Base-by-base conservation (phyloP, 1,140 invertebrate species). In the Drosophila arawakana region DNA sequence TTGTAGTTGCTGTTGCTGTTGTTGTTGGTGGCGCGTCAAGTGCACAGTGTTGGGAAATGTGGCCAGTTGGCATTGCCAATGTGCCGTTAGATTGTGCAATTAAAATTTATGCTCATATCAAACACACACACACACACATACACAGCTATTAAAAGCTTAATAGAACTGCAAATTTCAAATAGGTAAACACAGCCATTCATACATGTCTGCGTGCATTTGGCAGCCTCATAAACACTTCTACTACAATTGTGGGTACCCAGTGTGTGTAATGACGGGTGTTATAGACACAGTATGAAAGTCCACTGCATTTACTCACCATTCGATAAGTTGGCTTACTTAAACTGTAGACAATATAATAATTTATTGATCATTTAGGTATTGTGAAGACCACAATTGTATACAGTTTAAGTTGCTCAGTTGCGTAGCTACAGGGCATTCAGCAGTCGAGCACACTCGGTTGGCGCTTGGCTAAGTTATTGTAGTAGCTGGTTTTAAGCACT, bases 11-110 rank as follows among this genome's bases (percentile, higher is more conserved):
- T 47, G 13, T 39, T 63, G 15, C 15, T 15, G 8, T 44, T 47
- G 30, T 49, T 37, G 18, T 61, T 39, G 34, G 25, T 15, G 15
- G 37, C 37, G 49, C 41, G 37, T 65, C 61, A 72, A 72, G 69
- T 72, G 69, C 52, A 58, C 37, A 58, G 46, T 58, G 69, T 25
- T 61, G 49, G 49, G 43, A 34, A 62, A 62, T 50, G 57, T 60
- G 49, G 37, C 18, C 47, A 54, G 43, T 60, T 41, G 52, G 52
- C 49, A 65, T 55, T 55, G 50, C 52, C 68, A 65, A 65, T 44
- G 9, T 57, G 60, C 43, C 50, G 50, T 71, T 71, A 55, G 30
- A 58, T 54, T 66, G 25, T 41, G 68, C 60, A 71, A 71, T 71
- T 71, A 71, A 71, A 65, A 71, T 65, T 65, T 34, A 44, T 54